Percentiles rank a stretch among this genome's conserved stretches.
phyloP scores from a whole-genome alignment of 1,140 invertebrate species.

The Dinoponera quadriceps region DNA sequence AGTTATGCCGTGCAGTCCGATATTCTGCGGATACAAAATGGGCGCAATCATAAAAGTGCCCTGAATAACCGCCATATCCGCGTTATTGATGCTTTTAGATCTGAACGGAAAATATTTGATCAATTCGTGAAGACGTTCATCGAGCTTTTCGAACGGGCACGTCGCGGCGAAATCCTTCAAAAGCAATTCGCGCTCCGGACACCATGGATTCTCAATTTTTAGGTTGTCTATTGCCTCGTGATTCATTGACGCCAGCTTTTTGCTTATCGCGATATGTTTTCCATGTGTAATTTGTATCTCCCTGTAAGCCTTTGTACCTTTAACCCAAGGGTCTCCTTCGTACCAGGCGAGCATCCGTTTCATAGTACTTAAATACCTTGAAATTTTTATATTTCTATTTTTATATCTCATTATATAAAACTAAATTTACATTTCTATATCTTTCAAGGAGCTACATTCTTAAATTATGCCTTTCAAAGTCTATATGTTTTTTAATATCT shows the following conservation, averaged over 20 bases:
- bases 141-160: constrained; percentile 63
- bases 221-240: constrained; percentile 67
- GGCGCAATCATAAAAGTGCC: constrained; percentile 92
- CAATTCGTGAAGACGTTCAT: constrained; percentile 81
- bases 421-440: no score
- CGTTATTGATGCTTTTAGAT: constrained; percentile 87
- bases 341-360: constrained; percentile 85
- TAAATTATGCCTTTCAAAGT: no score
- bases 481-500: no score
- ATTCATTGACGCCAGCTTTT: constrained; percentile 70
- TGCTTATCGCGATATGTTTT: constrained; percentile 82
- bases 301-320: constrained; percentile 80
- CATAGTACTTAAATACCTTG: constrained; percentile 85
- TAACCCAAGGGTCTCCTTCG: constrained; percentile 83
- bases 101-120: constrained; percentile 84
- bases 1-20: constrained; percentile 87
- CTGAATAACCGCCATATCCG: constrained; percentile 92
- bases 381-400: not conserved
- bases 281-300: constrained; percentile 83
- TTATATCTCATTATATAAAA: no score
- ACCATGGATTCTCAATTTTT: constrained; percentile 85
- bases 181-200: constrained; percentile 71
- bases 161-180: constrained; percentile 68
- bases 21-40: constrained; percentile 87
- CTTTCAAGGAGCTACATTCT: no score